These are phyloP conservation scores for Peromyscus attwateri DNA, from an alignment of 2,797 vertebrate species.

Conservation along the genomic window DNA sequence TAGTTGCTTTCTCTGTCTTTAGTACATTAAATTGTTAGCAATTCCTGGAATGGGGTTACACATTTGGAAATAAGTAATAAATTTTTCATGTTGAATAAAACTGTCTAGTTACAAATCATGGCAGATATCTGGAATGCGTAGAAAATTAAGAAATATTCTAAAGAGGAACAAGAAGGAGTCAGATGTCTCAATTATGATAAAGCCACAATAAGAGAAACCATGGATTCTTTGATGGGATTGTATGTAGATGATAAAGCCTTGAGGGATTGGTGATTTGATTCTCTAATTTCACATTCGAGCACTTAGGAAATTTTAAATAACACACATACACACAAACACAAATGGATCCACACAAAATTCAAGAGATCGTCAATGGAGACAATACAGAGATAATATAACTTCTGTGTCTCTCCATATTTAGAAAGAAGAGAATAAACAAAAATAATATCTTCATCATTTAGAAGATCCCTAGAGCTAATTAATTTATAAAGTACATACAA, in stretches of 20 bases:
- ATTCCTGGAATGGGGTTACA: not conserved
- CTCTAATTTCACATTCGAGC: rapidly evolving
- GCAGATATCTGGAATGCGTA: not conserved
- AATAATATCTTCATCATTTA: not conserved
- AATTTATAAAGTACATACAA: not conserved
- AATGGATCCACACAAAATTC: not conserved
- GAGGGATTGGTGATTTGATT: not conserved
- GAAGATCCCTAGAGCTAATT: not conserved
- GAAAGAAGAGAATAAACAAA: not conserved
- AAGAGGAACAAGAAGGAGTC: not conserved
- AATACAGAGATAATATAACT: not conserved
- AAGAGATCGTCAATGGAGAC: not conserved
- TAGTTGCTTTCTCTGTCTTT: not conserved
- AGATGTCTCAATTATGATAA: not conserved
- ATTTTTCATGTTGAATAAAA: not conserved
- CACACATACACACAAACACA: rapidly evolving
- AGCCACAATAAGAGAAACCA: not conserved
- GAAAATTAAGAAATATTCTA: not conserved
- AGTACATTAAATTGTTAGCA: constrained; percentile 14
- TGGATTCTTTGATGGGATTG: not conserved
- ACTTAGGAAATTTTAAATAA: not conserved
- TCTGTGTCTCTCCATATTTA: not conserved
- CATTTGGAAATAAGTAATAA: constrained; percentile 13
- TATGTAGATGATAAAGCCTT: not conserved
- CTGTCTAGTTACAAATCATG: not conserved